A percentile compares a stretch with the other conserved stretches of the same genome.
Conservation (phyloP, 1,140 invertebrate species). For the Solenopsis fugax region DNA sequence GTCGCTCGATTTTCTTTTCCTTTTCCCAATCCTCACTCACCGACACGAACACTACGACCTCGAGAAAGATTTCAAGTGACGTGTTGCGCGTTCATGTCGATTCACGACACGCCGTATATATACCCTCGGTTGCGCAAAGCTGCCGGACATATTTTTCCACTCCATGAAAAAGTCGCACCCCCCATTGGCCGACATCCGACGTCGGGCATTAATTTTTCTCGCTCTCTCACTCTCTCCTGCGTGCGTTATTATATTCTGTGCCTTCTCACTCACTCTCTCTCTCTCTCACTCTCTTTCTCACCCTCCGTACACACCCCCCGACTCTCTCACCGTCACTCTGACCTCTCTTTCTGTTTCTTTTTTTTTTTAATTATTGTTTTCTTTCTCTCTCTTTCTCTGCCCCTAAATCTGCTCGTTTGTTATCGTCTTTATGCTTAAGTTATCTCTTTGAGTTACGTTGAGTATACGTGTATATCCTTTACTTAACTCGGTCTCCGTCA, state of each 20-base stretch:
- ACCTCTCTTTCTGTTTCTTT: slow-evolving; percentile 15
- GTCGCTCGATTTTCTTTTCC: slow-evolving; percentile 18
- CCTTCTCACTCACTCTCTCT: neutral
- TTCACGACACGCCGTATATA: slow-evolving; percentile 14
- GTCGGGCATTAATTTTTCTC: slow-evolving; percentile 39
- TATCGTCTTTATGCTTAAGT: slow-evolving; percentile 62
- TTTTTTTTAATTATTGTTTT: neutral
- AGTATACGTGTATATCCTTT: slow-evolving; percentile 57
- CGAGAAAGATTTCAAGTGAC: slow-evolving; percentile 35
- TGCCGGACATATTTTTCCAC: slow-evolving; percentile 57
- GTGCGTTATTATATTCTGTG: neutral
- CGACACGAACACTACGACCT: slow-evolving; percentile 42
- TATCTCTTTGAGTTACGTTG: slow-evolving; percentile 53
- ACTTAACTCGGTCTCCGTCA: slow-evolving; percentile 57
- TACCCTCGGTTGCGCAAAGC: slow-evolving; percentile 25
- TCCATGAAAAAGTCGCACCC: slow-evolving; percentile 44
- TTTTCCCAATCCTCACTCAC: slow-evolving; percentile 11
- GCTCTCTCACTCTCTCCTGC: slow-evolving; percentile 1
- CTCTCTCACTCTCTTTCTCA: neutral
- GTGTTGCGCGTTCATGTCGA: slow-evolving; percentile 33
- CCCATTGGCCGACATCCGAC: slow-evolving; percentile 33
- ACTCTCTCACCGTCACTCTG: slow-evolving; percentile 25
- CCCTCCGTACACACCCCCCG: slow-evolving; percentile 13
- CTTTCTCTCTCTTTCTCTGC: slow-evolving; percentile 9
- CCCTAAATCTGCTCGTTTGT: slow-evolving; percentile 54